These are phyloP conservation scores for Philotrypesis tridentata DNA, from an alignment of 1,140 invertebrate species.

Conservation along the genomic window DNA sequence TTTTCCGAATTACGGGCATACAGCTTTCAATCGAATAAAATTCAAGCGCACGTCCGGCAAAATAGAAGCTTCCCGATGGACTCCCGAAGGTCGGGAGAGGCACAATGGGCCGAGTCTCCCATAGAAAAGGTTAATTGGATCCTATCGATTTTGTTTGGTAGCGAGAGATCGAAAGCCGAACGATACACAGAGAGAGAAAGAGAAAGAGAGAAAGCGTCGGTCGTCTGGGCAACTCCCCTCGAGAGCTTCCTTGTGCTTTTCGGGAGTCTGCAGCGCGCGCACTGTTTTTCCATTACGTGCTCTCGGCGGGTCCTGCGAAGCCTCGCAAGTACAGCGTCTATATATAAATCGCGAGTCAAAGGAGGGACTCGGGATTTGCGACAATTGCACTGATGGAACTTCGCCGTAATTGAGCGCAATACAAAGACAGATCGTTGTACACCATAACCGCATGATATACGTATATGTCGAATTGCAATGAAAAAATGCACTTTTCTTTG, in stretches of 20 bases:
- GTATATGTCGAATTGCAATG: no score
- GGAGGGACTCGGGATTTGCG: no score
- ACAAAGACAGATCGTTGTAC: neutral
- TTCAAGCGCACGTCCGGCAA: neutral
- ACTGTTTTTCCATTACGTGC: neutral
- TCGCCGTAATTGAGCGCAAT: neutral
- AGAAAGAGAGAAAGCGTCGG: no score
- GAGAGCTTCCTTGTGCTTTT: neutral
- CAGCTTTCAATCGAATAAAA: no score
- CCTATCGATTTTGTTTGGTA: constrained; percentile 62
- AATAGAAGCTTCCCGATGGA: constrained; percentile 27
- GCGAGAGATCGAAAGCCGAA: constrained; percentile 54
- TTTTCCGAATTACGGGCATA: no score
- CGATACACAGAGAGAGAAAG: no score
- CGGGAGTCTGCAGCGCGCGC: neutral
- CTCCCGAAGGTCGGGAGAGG: neutral
- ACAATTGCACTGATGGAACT: neutral
- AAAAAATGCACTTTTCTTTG: no score
- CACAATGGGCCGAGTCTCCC: constrained; percentile 61
- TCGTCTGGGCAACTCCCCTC: constrained; percentile 67
- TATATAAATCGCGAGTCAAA: no score
- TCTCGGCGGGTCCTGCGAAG: neutral
- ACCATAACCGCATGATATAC: no score
- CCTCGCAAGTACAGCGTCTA: neutral
- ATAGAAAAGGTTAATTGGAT: constrained; percentile 66